These are phyloP conservation scores for Catharus bicknelli DNA, from an alignment of 2,113 vertebrate species.

Conservation along the genomic window DNA sequence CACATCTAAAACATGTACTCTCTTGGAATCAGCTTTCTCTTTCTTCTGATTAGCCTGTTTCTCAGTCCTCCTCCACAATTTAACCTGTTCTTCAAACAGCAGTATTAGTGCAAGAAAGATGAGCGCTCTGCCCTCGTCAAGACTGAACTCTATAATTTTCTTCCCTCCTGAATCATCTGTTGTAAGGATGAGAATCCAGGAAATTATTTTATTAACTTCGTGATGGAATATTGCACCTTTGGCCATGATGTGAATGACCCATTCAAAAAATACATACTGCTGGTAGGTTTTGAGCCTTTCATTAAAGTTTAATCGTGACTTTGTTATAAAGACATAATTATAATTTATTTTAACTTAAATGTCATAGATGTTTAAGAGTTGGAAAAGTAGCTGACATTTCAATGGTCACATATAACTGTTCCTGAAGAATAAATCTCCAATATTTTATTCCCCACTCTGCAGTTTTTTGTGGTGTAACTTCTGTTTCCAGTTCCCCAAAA, in stretches of 20 bases:
- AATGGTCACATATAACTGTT: not conserved
- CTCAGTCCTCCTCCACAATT: not conserved
- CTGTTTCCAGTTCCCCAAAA: not conserved
- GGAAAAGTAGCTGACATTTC: slow-evolving; percentile 5
- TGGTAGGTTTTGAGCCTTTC: slow-evolving; percentile 5
- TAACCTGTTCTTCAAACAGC: slow-evolving; percentile 21
- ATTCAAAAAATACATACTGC: slow-evolving; percentile 13
- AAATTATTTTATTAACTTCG: slow-evolving; percentile 10
- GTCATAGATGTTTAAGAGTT: not conserved
- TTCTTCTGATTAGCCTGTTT: not conserved
- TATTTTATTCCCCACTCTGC: not conserved
- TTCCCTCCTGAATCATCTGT: slow-evolving; percentile 21
- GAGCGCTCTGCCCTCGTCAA: not conserved
- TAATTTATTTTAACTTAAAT: slow-evolving; percentile 17
- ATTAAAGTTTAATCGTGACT: not conserved
- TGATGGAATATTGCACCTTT: not conserved
- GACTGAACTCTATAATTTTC: slow-evolving; percentile 8
- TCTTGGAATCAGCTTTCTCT: not conserved
- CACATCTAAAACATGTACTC: slow-evolving; percentile 11
- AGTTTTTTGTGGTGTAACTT: not conserved
- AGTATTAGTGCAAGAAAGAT: not conserved
- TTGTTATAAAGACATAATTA: not conserved
- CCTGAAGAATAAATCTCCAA: not conserved
- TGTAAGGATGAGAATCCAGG: not conserved
- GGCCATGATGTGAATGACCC: not conserved